A percentile compares a stretch with the other conserved stretches of the same genome.
These are phyloP conservation scores for Oceanites oceanicus DNA, from an alignment of 2,113 vertebrate genomes.

Conservation along the genomic window DNA sequence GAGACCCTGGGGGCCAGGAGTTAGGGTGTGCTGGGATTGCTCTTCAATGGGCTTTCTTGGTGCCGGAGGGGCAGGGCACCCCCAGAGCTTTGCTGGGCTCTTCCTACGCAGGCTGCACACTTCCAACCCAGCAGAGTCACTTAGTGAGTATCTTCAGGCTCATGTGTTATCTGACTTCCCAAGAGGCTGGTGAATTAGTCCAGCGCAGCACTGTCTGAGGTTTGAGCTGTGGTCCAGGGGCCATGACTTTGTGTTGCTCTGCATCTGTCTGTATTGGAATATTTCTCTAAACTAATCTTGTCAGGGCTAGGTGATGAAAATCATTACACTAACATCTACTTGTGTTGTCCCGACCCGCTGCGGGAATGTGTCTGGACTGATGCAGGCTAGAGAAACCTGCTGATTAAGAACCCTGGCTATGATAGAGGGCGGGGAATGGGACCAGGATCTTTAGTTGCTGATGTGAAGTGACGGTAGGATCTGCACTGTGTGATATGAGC, in stretches of 20 bases:
- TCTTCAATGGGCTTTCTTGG: neutral
- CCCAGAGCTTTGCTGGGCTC: neutral
- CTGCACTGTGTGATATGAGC: neutral
- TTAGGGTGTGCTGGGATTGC: neutral
- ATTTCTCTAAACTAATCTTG: neutral
- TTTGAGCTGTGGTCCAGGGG: neutral
- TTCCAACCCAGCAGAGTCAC: neutral
- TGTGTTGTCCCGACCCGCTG: rapidly evolving
- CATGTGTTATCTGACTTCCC: neutral
- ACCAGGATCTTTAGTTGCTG: neutral
- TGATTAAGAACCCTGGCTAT: neutral
- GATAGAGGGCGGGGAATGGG: neutral
- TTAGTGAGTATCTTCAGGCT: neutral
- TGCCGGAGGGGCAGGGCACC: neutral
- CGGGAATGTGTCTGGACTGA: neutral
- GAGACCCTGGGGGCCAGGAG: neutral
- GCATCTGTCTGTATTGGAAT: neutral
- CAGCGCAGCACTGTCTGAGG: rapidly evolving
- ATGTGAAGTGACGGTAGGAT: neutral
- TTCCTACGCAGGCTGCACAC: neutral
- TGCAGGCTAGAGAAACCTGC: neutral
- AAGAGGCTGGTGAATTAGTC: neutral
- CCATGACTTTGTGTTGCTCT: neutral
- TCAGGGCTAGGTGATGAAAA: neutral
- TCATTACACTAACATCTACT: neutral